A percentile compares a stretch with the other conserved stretches of the same genome.
phyloP scores from a whole-genome alignment of 2,888 invertebrate genomes.

The Scaeva pyrastri region DNA sequence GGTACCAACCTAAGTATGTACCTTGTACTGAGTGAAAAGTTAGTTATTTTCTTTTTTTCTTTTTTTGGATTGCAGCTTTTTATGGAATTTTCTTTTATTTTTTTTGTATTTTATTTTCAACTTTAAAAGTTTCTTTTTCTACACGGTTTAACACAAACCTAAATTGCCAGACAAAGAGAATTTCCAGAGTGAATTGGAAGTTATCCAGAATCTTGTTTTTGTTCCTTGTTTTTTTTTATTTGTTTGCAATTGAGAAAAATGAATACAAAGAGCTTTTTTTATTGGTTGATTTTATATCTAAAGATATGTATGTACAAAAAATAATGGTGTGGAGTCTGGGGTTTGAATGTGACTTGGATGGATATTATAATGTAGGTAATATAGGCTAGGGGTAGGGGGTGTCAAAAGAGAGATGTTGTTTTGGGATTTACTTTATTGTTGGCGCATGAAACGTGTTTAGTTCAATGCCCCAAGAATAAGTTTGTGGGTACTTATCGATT shows the following conservation, averaged over 20 bases:
- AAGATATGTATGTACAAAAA: no score
- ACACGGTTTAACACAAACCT: constrained; percentile 66
- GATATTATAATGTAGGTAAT: background rate
- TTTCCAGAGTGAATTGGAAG: constrained; percentile 40
- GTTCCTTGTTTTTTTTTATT: background rate
- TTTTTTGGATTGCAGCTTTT: constrained; percentile 32
- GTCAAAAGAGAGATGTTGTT: background rate
- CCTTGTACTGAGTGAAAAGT: background rate
- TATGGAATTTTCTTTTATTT: constrained; percentile 19
- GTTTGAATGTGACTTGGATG: background rate
- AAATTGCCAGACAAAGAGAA: constrained; percentile 67
- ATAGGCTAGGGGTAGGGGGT: background rate
- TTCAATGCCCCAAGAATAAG: constrained; percentile 16
- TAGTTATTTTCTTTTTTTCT: constrained; percentile 5
- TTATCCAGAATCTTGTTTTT: constrained; percentile 29
- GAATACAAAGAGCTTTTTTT: constrained; percentile 27
- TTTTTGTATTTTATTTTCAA: constrained; percentile 15
- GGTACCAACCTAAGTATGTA: no score
- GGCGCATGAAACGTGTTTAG: constrained; percentile 8
- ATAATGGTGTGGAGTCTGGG: background rate
- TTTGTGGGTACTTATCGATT: background rate
- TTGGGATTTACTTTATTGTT: background rate
- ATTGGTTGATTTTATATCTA: constrained; percentile 7
- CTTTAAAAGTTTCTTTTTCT: constrained; percentile 69
- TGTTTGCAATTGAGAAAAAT: constrained; percentile 46